Conservation (phyloP, 2,888 invertebrate genomes). For the Coenonympha arcania region DNA sequence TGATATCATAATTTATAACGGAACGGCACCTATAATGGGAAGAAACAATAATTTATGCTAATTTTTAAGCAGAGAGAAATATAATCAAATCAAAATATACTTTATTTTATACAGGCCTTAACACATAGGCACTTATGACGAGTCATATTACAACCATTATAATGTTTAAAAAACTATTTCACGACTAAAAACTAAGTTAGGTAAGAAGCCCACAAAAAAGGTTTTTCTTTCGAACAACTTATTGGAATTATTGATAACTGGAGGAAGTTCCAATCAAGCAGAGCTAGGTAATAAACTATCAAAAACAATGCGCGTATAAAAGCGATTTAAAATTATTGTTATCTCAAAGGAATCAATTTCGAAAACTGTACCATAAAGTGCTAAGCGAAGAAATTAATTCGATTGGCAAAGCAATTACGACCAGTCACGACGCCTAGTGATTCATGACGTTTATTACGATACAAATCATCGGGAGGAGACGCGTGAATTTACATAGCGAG, state of each 20-base stretch:
- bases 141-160: too few species aligned
- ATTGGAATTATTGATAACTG: too few species aligned
- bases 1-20: neutral
- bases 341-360: constrained; percentile 60
- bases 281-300: constrained; percentile 26
- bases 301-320: constrained; percentile 38
- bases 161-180: too few species aligned
- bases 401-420: constrained; percentile 69
- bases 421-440: constrained; percentile 65
- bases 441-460: constrained; percentile 57
- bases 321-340: constrained; percentile 46
- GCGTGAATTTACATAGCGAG: constrained; percentile 56
- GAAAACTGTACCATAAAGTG: constrained; percentile 66
- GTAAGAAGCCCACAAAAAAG: too few species aligned
- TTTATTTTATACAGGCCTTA: too few species aligned
- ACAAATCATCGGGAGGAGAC: constrained; percentile 54
- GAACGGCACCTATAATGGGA: too few species aligned
- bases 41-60: too few species aligned
- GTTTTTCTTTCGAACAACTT: too few species aligned
- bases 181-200: too few species aligned
- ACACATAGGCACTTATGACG: too few species aligned
- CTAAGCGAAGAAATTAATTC: constrained; percentile 65
- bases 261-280: neutral
- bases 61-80: too few species aligned
- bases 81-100: too few species aligned